Percentiles rank a stretch among this genome's conserved stretches.
Evolutionary conservation across 35 echinoderm and acorn worm species (phyloP).

Genomic region (Lytechinus pictus): DNA sequence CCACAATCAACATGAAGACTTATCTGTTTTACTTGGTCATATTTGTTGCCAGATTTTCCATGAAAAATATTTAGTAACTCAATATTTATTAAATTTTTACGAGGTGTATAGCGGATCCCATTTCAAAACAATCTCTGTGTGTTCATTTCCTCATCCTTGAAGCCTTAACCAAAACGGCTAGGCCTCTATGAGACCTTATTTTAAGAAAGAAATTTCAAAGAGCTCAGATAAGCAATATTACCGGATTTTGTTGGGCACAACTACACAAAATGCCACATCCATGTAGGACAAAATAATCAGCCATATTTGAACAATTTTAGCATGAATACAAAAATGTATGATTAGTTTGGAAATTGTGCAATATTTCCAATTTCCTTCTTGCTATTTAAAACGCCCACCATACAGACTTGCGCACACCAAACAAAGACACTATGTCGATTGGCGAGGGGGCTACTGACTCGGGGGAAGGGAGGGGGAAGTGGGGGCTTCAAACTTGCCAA

Average conservation of each 20-base stretch:
- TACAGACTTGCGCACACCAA: not conserved
- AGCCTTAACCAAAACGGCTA: not conserved
- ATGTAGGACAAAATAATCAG: not conserved
- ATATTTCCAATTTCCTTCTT: not conserved
- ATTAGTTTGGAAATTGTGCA: not conserved
- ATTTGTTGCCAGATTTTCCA: not conserved
- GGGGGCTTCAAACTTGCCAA: not conserved
- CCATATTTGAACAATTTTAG: too few relatives aligned
- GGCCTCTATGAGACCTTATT: not conserved
- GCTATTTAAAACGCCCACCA: not conserved
- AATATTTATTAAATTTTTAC: not conserved
- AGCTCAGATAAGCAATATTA: not conserved
- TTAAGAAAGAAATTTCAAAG: not conserved
- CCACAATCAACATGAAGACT: not conserved
- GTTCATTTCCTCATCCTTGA: not conserved
- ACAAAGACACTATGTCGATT: not conserved
- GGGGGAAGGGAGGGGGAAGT: not conserved
- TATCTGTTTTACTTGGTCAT: not conserved
- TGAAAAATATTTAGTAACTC: not conserved
- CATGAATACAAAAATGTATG: not conserved
- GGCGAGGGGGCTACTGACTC: not conserved
- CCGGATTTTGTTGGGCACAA: not conserved
- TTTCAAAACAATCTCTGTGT: not conserved
- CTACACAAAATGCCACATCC: not conserved
- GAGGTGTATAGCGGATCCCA: not conserved